Evolutionary conservation across 2,888 invertebrate species (phyloP), one percentile per base, ranked within the genome.

Genomic region (Eristalinus aeneus): DNA sequence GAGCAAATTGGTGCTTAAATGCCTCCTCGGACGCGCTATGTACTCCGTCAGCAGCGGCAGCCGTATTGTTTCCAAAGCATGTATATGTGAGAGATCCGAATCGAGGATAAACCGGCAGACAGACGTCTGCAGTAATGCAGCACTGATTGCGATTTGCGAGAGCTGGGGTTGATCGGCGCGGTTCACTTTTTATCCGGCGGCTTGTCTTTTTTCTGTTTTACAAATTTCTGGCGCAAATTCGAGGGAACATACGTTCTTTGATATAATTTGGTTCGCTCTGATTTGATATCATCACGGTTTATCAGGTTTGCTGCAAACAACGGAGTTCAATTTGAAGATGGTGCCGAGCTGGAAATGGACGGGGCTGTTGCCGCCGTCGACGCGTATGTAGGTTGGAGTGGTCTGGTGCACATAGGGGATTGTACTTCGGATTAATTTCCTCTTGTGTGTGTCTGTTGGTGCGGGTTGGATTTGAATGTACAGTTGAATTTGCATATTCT

Each of bases 1-100:
- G 74, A n/a, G 73, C 61, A 86, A 86, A 86, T 86, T 86, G 74
- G 67, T 82, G 81, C 86, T 86, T 60, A 27, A 36, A 46, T 65
- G 39, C 27, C 20, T 46, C 16, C 46, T 46, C 46, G 46, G 36
- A 16, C 71, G 23, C 20, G 46, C 22, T 46, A 54, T 72, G n/a
- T 53, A 46, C 34, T 23, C 8, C n/a, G 68, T 36, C 68, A n/a
- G 58, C 6, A 6, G 27, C 22, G n/a, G 23, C 72, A 32, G n/a
- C 12, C 34, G 2, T 56, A n/a, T 54, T 54, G 54, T 36, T 32
- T 73, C 16, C 23, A 11, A 74, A 73, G 64, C 60, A 74, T 83
- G 58, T 73, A 78, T 61, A 60, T 69, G 73, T 16, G 84, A 16
- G 46, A 46, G 46, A 84, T 84, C 67, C 27, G 54, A 67, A 34